Conservation (phyloP, 2,797 vertebrate genomes). For the Eulemur coronatus region DNA sequence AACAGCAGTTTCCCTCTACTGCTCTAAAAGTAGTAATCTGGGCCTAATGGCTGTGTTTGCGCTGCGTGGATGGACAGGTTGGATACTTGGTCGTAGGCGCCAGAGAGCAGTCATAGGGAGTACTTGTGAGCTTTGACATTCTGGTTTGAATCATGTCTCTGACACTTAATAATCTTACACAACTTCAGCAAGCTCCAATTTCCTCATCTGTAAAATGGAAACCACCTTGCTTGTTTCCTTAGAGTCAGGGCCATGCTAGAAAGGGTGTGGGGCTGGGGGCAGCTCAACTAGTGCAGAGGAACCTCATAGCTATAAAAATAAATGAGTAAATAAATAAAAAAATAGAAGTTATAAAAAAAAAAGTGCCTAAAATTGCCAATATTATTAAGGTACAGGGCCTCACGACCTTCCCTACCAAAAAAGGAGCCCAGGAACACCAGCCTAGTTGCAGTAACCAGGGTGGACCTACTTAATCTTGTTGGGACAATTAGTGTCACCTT, state of each 20-base stretch:
- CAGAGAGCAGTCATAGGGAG: neutral
- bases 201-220: conserved; percentile 1
- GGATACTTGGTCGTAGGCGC: neutral
- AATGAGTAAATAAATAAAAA: neutral
- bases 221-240: neutral
- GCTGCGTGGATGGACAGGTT: fast-evolving
- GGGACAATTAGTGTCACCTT: neutral
- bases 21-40: neutral
- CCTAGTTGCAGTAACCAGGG: neutral
- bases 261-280: neutral
- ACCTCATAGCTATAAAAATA: neutral
- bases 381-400: neutral
- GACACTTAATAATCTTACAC: neutral
- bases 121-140: neutral
- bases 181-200: neutral
- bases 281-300: neutral
- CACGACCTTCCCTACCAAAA: neutral
- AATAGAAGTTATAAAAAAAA: neutral
- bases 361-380: neutral
- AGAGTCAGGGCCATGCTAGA: neutral
- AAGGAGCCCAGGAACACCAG: neutral
- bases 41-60: neutral
- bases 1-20: neutral
- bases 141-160: conserved; percentile 6
- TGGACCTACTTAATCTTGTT: neutral